Evolutionary conservation across 2,113 vertebrate species (phyloP).

Genomic region (Vombatus ursinus): DNA sequence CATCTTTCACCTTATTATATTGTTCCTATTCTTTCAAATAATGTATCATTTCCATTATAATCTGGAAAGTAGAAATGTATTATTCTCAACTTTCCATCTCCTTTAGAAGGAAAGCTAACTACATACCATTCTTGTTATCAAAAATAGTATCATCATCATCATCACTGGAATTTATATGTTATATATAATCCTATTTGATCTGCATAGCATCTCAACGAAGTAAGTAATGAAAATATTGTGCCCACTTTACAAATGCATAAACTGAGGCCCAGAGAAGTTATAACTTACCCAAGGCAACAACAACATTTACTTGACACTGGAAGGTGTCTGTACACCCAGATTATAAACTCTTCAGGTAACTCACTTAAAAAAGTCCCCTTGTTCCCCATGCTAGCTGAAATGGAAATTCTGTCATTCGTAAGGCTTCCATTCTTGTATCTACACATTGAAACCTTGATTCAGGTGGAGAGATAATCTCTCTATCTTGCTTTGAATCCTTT

Average conservation of each 20-base stretch:
- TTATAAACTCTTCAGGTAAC: not conserved
- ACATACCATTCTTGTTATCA: not conserved
- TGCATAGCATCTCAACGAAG: not conserved
- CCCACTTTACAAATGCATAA: not conserved
- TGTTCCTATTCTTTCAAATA: not conserved
- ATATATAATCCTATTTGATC: not conserved
- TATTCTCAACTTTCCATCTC: not conserved
- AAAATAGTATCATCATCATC: not conserved
- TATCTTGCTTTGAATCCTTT: not conserved
- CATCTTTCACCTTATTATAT: not conserved
- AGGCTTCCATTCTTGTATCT: not conserved
- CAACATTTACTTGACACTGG: not conserved
- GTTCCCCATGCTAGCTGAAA: not conserved
- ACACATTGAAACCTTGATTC: not conserved
- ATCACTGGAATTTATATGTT: not conserved
- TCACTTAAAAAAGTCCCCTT: not conserved
- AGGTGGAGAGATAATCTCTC: not conserved
- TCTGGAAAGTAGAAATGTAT: not conserved
- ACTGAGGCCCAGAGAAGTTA: not conserved
- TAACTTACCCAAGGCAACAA: not conserved
- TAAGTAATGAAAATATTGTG: not conserved
- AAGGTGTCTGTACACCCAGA: not conserved
- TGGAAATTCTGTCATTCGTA: not conserved
- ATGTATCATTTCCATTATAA: not conserved
- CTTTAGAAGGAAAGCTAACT: not conserved